phyloP scores from a whole-genome alignment of 2,113 vertebrate genomes.

The Macquaria australasica region DNA sequence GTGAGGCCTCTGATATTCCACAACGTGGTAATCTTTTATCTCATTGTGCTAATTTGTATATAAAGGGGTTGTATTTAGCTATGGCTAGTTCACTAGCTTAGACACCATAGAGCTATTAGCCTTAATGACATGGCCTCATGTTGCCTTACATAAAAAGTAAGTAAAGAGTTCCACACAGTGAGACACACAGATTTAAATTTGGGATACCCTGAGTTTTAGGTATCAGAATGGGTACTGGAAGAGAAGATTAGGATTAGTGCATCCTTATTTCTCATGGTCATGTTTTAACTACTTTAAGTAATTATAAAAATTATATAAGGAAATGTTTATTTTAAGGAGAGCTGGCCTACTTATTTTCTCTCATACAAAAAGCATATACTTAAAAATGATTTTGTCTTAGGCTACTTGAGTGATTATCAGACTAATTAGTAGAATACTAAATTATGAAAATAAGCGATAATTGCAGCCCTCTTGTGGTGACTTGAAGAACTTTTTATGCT shows the following conservation, averaged over 20 bases:
- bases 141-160: too few relatives aligned
- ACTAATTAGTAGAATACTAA: background rate
- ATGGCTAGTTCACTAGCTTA: background rate
- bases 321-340: background rate
- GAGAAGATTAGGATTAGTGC: background rate
- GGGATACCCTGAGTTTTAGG: background rate
- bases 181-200: background rate
- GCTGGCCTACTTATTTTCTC: background rate
- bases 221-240: background rate
- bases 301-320: too few relatives aligned
- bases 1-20: slow-evolving; percentile 31
- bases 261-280: background rate
- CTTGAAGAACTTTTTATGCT: slow-evolving; percentile 13
- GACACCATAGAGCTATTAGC: background rate
- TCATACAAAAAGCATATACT: background rate
- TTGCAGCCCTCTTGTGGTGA: background rate
- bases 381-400: background rate
- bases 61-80: background rate
- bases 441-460: background rate
- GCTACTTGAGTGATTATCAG: background rate
- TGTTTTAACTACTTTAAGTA: background rate
- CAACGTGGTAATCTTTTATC: slow-evolving; percentile 11
- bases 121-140: too few relatives aligned
- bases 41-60: background rate
- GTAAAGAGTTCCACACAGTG: too few relatives aligned